Conservation (phyloP, 1,140 invertebrate species). For the Camponotus vicinus region DNA sequence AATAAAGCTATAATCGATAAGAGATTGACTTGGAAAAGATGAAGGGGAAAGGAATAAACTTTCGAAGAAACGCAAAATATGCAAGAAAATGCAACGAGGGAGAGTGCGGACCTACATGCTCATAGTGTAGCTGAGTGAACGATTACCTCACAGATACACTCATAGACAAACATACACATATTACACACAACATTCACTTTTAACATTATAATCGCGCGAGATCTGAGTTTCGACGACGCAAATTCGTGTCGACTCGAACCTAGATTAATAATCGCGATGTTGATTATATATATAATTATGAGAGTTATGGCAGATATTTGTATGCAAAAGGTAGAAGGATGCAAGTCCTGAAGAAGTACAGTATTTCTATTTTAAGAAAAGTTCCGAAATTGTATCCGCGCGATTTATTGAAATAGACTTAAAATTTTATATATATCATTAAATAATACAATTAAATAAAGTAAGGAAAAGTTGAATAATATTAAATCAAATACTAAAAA, state of each 20-base stretch:
- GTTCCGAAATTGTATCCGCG: not conserved
- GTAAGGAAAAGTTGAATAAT: not conserved
- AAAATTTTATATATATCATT: no score
- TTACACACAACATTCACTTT: not conserved
- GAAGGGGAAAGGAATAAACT: not conserved
- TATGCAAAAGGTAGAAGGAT: constrained; percentile 30
- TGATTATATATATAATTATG: constrained; percentile 39
- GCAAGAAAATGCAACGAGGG: constrained; percentile 20
- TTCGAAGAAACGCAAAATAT: not conserved
- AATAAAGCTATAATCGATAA: constrained; percentile 48
- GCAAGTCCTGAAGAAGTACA: not conserved
- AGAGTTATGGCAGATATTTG: constrained; percentile 12
- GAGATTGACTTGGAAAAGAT: not conserved
- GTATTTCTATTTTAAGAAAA: not conserved
- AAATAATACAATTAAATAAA: no score
- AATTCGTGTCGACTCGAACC: constrained; percentile 2
- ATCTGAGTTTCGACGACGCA: constrained; percentile 8
- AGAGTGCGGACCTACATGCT: constrained; percentile 40
- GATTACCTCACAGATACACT: constrained; percentile 53
- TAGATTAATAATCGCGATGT: constrained; percentile 20
- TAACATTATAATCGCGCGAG: constrained; percentile 28
- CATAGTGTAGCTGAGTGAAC: constrained; percentile 50
- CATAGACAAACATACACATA: not conserved
- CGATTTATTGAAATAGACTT: not conserved
- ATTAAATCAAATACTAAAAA: not conserved